Evolutionary conservation across 2,797 vertebrate species (phyloP).

Genomic region (Melanotaenia parkinsoni): DNA sequence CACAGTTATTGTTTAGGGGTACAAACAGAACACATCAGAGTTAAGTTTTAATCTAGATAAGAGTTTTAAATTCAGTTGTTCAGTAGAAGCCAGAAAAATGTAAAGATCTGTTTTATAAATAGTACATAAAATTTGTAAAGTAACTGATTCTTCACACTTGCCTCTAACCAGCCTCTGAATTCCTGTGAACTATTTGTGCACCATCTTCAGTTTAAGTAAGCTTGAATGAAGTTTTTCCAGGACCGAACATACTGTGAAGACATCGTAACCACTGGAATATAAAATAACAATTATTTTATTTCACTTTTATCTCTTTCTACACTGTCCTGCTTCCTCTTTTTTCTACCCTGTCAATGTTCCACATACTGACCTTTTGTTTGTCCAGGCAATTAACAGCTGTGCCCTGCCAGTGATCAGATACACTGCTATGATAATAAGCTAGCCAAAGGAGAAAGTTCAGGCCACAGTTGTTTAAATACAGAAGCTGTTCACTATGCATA

Average conservation of each 20-base stretch:
- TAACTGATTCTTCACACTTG: neutral
- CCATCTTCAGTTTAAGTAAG: neutral
- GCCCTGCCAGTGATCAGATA: too few species aligned
- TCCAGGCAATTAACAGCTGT: too few species aligned
- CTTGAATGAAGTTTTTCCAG: neutral
- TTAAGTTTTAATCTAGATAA: neutral
- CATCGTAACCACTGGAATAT: neutral
- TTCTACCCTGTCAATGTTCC: too few species aligned
- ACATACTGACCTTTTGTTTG: too few species aligned
- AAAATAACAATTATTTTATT: constrained; percentile 12
- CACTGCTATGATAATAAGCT: too few species aligned
- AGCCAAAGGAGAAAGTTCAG: too few species aligned
- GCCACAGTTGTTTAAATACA: too few species aligned
- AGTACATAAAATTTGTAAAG: too few species aligned
- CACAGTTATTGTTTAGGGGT: neutral
- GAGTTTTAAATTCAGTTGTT: neutral
- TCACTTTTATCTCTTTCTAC: neutral
- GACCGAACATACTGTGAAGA: neutral
- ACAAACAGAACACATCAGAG: neutral
- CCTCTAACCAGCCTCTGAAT: neutral
- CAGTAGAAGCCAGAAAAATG: neutral
- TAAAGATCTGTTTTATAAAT: neutral
- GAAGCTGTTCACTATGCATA: too few species aligned
- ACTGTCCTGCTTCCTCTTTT: neutral
- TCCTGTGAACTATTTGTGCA: neutral